Percentiles rank a stretch among this genome's conserved stretches.
Evolutionary conservation across 92 coral and sea anemone genomes (phyloP).

Genomic region (Heteractis magnifica): DNA sequence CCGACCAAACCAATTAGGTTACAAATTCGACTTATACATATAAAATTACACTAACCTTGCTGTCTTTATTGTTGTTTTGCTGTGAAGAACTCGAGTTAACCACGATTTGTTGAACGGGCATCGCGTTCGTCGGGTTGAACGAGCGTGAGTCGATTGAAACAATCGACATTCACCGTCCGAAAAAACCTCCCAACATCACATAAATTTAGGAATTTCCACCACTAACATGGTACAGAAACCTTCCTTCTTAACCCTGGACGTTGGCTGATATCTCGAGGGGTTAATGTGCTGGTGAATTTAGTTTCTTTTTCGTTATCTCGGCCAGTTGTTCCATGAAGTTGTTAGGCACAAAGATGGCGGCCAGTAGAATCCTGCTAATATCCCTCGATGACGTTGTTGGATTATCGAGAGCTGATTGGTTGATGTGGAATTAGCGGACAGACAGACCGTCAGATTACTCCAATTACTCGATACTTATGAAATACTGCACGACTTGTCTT

Average conservation of each 20-base stretch:
- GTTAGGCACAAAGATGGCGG: constrained; percentile 26
- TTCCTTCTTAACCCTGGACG: background rate
- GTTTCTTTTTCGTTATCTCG: background rate
- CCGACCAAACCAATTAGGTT: background rate
- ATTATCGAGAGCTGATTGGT: constrained; percentile 11
- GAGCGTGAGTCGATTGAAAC: constrained; percentile 20
- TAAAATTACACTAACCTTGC: constrained; percentile 63
- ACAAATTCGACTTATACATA: background rate
- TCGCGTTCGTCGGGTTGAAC: constrained; percentile 44
- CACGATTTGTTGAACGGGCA: constrained; percentile 90
- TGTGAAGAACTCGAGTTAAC: constrained; percentile 71
- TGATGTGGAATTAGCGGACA: background rate
- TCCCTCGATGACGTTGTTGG: constrained; percentile 17
- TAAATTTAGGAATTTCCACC: background rate
- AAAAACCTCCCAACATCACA: constrained; percentile 10
- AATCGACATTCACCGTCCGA: constrained; percentile 35
- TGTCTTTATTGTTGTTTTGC: constrained; percentile 74
- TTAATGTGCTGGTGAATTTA: background rate
- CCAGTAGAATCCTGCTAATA: constrained; percentile 14
- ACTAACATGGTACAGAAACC: background rate
- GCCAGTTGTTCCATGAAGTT: background rate
- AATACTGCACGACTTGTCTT: background rate
- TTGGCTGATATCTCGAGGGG: background rate
- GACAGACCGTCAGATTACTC: constrained; percentile 2
- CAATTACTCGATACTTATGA: background rate